These are phyloP conservation scores for Sebastes alutus DNA, from an alignment of 2,797 vertebrate species.

Conservation along the genomic window DNA sequence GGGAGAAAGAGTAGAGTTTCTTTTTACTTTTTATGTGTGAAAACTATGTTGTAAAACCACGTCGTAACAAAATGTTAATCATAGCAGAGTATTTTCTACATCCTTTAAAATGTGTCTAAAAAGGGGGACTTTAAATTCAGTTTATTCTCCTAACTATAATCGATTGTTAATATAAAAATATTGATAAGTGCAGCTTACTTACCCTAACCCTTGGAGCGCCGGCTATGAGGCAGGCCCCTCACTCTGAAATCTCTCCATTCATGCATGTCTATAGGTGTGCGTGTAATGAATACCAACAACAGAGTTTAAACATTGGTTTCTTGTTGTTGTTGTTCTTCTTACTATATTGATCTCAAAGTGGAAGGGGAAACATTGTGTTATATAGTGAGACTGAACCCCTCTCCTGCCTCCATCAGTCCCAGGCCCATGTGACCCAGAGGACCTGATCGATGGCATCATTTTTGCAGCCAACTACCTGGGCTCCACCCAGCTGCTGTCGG, in stretches of 20 bases:
- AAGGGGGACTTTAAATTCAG: background rate
- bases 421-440: constrained; percentile 97
- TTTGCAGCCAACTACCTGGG: constrained; percentile 98
- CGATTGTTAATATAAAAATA: background rate
- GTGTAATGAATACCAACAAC: background rate
- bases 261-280: background rate
- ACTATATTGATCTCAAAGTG: background rate
- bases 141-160: background rate
- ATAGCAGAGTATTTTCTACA: no score
- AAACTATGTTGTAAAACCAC: no score
- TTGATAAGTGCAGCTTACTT: no score
- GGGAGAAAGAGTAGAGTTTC: no score
- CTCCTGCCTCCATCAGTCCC: constrained; percentile 84
- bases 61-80: no score
- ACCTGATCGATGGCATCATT: constrained; percentile 97
- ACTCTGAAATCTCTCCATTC: no score
- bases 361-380: background rate
- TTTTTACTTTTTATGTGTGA: no score
- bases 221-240: no score
- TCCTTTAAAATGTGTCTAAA: no score
- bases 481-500: constrained; percentile 95
- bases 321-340: background rate
- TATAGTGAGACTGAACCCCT: background rate
- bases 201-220: no score
- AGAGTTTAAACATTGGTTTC: background rate